Evolutionary conservation across 2,113 vertebrate genomes (phyloP), one percentile per base, ranked within the genome.

Genomic region (Drymodes brunneopygia): DNA sequence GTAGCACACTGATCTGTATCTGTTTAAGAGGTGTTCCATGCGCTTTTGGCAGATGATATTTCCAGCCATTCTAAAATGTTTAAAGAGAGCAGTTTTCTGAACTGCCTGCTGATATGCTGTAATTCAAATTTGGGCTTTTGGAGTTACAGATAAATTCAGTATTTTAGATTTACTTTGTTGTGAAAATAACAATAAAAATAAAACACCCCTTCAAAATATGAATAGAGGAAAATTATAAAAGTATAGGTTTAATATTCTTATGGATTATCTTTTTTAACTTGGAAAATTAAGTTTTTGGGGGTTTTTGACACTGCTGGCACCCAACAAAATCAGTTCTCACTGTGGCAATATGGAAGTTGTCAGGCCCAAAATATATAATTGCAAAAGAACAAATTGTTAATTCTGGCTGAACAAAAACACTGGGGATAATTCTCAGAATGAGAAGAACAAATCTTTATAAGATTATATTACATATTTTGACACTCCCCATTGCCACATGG

Each of bases 1-100:
- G 23, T 71, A 92, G 65, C 80, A 31, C 53, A 86, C 48, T 64
- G 66, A 50, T 94, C 89, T 60, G 35, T 13, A 8, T 92, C 67
- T 95, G 64, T 88, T 95, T 93, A 78, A 93, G 86, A 94, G 94
- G 77, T 91, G 74, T 91, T 97, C 70, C 38, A 17, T 94, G 91
- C 73, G 85, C 57, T 94, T 95, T 92, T 95, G 88, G 86, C 94
- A 96, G 84, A 91, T 53, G 31, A 81, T 77, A 54, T 81, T 94
- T 96, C 94, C 87, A 96, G 75, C 50, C 93, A 70, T 94, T 97
- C 82, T 88, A 64, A 94, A 97, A 95, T 72, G 47, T 83, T 97
- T 97, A 33, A 92, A 83, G 93, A 94, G 45, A 38, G 22, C 44
- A 81, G 58, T 81, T 93, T 96, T 95, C 85, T 92, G 57, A 91